Percentiles rank a stretch among this genome's conserved stretches.
phyloP scores from a whole-genome alignment of 2,113 vertebrate species.

The Ellobius talpinus region DNA sequence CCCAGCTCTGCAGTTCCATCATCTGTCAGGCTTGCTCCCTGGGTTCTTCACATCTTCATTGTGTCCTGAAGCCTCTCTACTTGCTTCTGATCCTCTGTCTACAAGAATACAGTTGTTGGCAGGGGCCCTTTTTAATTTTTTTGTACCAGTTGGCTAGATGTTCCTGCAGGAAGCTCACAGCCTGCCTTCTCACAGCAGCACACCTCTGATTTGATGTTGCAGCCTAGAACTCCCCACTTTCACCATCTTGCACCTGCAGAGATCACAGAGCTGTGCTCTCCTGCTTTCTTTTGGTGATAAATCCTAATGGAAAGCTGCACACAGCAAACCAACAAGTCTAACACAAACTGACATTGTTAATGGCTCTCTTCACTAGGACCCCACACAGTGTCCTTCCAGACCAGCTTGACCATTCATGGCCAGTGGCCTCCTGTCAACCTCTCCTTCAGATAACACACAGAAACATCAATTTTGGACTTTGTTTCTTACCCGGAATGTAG shows the following conservation, averaged over 20 bases:
- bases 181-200: not conserved
- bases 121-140: not conserved
- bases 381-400: not conserved
- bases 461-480: not conserved
- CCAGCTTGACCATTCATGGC: not conserved
- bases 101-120: not conserved
- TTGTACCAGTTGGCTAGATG: not conserved
- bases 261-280: not conserved
- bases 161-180: not conserved
- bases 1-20: not conserved
- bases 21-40: too few species aligned
- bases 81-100: not conserved
- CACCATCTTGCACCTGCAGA: not conserved
- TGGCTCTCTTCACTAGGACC: not conserved
- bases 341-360: not conserved
- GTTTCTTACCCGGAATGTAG: not conserved
- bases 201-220: not conserved
- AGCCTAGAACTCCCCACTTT: not conserved
- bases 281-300: not conserved
- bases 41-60: not conserved
- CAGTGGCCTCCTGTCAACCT: not conserved
- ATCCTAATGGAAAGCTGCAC: not conserved
- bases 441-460: not conserved
- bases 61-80: not conserved
- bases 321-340: not conserved